Conservation (phyloP, 2,113 vertebrate species). For the Apodemus speciosus region DNA sequence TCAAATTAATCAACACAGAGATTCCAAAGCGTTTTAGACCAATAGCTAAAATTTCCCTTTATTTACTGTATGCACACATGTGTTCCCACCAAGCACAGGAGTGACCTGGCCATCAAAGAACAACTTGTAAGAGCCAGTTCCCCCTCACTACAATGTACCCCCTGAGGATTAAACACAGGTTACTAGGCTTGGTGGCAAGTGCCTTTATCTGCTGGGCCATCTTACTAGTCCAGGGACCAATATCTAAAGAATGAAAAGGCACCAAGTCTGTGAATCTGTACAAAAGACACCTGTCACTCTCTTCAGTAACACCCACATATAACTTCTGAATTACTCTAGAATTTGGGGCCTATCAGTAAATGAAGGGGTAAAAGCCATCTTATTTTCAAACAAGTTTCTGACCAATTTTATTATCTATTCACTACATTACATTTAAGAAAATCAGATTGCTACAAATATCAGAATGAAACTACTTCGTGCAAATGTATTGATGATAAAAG, state of each 20-base stretch:
- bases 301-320: not conserved
- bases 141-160: not conserved
- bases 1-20: slow-evolving; percentile 19
- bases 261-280: not conserved
- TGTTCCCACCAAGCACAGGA: not conserved
- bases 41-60: not conserved
- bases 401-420: slow-evolving; percentile 15
- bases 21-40: not conserved
- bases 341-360: not conserved
- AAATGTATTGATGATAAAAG: not conserved
- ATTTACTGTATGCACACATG: too few species aligned
- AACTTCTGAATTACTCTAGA: slow-evolving; percentile 16
- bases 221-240: not conserved
- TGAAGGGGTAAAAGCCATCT: not conserved
- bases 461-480: not conserved
- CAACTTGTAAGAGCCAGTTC: not conserved
- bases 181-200: not conserved
- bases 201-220: not conserved
- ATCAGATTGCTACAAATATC: not conserved
- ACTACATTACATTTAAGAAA: not conserved
- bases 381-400: slow-evolving; percentile 33
- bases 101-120: not conserved
- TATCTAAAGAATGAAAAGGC: not conserved
- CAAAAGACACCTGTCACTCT: not conserved
- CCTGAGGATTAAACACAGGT: not conserved